Conservation (phyloP, 2,113 vertebrate genomes). For the Atrichornis clamosus region DNA sequence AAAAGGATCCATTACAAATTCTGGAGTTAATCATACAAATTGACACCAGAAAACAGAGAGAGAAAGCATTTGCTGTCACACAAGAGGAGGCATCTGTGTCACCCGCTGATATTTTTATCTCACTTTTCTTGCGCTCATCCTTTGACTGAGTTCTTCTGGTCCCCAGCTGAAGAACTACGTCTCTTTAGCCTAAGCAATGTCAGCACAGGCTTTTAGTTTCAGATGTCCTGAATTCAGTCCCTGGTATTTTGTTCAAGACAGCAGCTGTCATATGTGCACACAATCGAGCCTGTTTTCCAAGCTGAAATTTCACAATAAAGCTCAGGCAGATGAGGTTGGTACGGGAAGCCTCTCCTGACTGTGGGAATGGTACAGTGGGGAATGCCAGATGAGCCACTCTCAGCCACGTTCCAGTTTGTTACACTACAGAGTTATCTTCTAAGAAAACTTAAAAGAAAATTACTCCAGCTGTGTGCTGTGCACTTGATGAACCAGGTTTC, state of each 20-base stretch:
- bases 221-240: not conserved
- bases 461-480: not conserved
- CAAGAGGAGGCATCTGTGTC: slow-evolving; percentile 7
- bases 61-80: not conserved
- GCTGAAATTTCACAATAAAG: not conserved
- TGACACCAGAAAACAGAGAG: not conserved
- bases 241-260: not conserved
- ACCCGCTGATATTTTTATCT: not conserved
- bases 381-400: not conserved
- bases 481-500: not conserved
- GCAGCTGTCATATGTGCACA: not conserved
- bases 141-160: slow-evolving; percentile 4
- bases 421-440: not conserved
- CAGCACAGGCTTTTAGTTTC: not conserved
- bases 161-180: not conserved
- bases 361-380: not conserved
- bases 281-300: not conserved
- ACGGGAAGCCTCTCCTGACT: not conserved
- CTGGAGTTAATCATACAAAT: not conserved
- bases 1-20: not conserved
- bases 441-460: not conserved
- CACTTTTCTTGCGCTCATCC: not conserved
- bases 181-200: not conserved
- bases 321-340: not conserved
- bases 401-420: not conserved